phyloP scores from a whole-genome alignment of 2,888 invertebrate species.

The Cosmorhoe ocellata region DNA sequence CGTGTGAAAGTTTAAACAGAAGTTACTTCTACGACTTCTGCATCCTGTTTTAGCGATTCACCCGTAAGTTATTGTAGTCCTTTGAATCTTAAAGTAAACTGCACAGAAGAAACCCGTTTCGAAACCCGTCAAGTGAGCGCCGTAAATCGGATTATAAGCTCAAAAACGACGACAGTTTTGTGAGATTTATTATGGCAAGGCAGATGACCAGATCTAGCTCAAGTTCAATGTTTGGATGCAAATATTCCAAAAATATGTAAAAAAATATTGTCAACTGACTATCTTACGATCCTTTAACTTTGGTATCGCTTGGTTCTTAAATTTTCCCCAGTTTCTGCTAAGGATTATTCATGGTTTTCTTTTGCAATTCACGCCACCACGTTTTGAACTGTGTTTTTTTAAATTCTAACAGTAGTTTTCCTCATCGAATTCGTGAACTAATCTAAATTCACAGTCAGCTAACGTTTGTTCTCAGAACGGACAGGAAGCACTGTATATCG shows the following conservation, averaged over 20 bases:
- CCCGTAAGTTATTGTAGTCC: not conserved
- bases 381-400: not conserved
- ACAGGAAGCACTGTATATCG: conserved; percentile 52
- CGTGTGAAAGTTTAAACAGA: conserved; percentile 7
- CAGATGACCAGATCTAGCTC: conserved; percentile 1
- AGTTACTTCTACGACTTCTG: not conserved
- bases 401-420: conserved; percentile 16
- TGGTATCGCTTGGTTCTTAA: no score
- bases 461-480: conserved; percentile 47
- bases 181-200: conserved; percentile 13
- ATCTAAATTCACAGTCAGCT: conserved; percentile 33
- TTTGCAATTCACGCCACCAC: not conserved
- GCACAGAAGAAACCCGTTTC: conserved; percentile 18
- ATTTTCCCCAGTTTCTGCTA: no score
- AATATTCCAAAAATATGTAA: not conserved
- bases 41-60: not conserved
- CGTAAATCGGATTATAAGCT: conserved; percentile 18
- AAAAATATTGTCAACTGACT: not conserved
- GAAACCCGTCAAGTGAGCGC: conserved; percentile 23
- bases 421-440: conserved; percentile 21
- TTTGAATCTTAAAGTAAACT: conserved; percentile 12
- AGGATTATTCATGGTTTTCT: no score
- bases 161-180: conserved; percentile 15
- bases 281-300: no score
- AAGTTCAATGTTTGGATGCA: conserved; percentile 2